A percentile compares a stretch with the other conserved stretches of the same genome.
phyloP scores from a whole-genome alignment of 2,888 invertebrate species.

The Brachyopa scutellaris region DNA sequence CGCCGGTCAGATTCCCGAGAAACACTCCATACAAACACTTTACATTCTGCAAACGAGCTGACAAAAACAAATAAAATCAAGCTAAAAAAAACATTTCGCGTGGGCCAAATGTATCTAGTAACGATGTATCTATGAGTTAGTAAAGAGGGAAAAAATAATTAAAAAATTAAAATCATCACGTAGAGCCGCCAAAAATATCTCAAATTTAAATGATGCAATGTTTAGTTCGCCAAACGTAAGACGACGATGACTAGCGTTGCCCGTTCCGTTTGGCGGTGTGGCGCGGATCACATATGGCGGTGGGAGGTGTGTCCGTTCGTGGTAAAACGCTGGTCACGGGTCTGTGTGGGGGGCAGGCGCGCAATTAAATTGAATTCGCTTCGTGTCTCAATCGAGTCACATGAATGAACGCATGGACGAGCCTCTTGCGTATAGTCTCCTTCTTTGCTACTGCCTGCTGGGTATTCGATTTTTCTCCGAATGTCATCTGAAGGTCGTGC shows the following conservation, averaged over 20 bases:
- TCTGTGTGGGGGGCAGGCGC: conserved; percentile 18
- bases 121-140: conserved; percentile 6
- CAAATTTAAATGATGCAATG: conserved; percentile 61
- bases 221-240: conserved; percentile 51
- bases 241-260: conserved; percentile 33
- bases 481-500: conserved; percentile 67
- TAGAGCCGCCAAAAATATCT: conserved; percentile 39
- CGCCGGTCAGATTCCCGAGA: conserved; percentile 9
- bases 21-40: conserved; percentile 7
- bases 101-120: conserved; percentile 12
- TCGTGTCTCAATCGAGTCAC: conserved; percentile 57
- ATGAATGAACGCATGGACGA: conserved; percentile 71
- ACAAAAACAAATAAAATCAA: background rate
- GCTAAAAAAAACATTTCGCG: conserved; percentile 6
- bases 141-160: background rate
- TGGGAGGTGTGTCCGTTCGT: conserved; percentile 66
- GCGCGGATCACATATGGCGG: conserved; percentile 53
- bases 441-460: conserved; percentile 37
- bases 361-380: conserved; percentile 45
- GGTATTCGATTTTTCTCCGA: conserved; percentile 33
- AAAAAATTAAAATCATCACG: background rate
- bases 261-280: conserved; percentile 39
- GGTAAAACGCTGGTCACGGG: conserved; percentile 43
- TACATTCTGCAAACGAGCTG: background rate
- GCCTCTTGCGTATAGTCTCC: conserved; percentile 51